A percentile compares a stretch with the other conserved stretches of the same genome.
phyloP scores from a whole-genome alignment of 1,140 invertebrate genomes.

The Phortica variegata region DNA sequence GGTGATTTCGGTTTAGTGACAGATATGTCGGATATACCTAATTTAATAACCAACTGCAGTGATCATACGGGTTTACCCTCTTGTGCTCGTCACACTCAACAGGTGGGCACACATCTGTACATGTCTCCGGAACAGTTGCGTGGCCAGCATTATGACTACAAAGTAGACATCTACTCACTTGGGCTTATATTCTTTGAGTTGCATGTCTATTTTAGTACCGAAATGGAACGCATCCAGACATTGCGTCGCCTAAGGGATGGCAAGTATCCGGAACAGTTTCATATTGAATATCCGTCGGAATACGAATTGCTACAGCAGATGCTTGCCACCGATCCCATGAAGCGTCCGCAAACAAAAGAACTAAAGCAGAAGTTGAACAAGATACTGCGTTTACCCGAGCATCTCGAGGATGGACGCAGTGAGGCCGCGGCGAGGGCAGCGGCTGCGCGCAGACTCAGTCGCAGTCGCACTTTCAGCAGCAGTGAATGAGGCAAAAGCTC shows the following conservation, averaged over 20 bases:
- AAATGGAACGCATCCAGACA: conserved; percentile 79
- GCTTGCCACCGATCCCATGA: conserved; percentile 70
- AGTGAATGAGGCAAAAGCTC: conserved; percentile 24
- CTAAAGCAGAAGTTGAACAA: conserved; percentile 58
- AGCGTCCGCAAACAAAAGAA: conserved; percentile 75
- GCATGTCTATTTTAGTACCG: conserved; percentile 82
- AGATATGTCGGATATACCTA: conserved; percentile 69
- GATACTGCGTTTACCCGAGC: conserved; percentile 35
- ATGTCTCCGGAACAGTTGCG: conserved; percentile 95
- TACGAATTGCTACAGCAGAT: conserved; percentile 71
- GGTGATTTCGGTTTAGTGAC: conserved; percentile 97
- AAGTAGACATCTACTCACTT: conserved; percentile 95
- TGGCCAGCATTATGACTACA: conserved; percentile 81
- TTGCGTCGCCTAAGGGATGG: conserved; percentile 66
- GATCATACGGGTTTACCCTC: conserved; percentile 36
- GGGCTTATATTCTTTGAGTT: conserved; percentile 94
- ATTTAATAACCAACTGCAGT: conserved; percentile 49
- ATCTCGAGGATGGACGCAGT: conserved; percentile 31
- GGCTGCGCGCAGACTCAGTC: conserved; percentile 37
- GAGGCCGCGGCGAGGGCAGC: conserved; percentile 36
- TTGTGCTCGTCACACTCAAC: conserved; percentile 60
- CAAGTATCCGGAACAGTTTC: conserved; percentile 73
- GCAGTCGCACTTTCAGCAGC: conserved; percentile 45
- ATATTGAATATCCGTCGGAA: conserved; percentile 66
- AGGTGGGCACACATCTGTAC: conserved; percentile 84